phyloP scores from a whole-genome alignment of 2,113 vertebrate species.

The Clarias macrocephalus region DNA sequence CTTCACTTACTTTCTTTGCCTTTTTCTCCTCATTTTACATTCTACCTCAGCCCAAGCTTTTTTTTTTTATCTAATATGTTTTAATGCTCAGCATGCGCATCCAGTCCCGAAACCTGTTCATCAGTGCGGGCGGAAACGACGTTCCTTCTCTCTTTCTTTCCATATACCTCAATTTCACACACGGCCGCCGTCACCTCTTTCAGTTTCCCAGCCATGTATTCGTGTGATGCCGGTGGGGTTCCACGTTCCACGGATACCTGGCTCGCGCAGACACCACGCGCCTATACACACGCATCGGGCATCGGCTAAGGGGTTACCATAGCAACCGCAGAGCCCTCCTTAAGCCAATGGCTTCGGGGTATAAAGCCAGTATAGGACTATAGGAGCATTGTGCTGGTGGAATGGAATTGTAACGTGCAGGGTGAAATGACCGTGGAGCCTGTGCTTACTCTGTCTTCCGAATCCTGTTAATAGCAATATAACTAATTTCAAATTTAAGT shows the following conservation, averaged over 20 bases:
- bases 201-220: neutral
- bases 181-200: neutral
- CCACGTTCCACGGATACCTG: neutral
- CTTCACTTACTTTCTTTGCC: neutral
- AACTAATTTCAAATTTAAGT: neutral
- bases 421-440: neutral
- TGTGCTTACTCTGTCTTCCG: neutral
- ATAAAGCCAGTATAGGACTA: neutral
- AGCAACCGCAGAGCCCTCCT: conserved; percentile 36
- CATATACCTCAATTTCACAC: conserved; percentile 1
- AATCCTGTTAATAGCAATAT: neutral
- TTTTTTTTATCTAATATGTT: neutral
- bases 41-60: neutral
- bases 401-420: neutral
- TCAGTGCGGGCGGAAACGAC: conserved; percentile 3
- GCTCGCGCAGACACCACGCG: conserved; percentile 7
- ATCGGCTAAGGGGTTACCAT: conserved; percentile 43
- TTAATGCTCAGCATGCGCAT: neutral
- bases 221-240: neutral
- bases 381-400: neutral
- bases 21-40: neutral
- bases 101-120: conserved; percentile 22
- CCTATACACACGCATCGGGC: neutral
- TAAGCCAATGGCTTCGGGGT: conserved; percentile 4
- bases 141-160: conserved; percentile 6